These are phyloP conservation scores for Himalopsyche phryganea DNA, from an alignment of 1,140 invertebrate species.

Conservation along the genomic window DNA sequence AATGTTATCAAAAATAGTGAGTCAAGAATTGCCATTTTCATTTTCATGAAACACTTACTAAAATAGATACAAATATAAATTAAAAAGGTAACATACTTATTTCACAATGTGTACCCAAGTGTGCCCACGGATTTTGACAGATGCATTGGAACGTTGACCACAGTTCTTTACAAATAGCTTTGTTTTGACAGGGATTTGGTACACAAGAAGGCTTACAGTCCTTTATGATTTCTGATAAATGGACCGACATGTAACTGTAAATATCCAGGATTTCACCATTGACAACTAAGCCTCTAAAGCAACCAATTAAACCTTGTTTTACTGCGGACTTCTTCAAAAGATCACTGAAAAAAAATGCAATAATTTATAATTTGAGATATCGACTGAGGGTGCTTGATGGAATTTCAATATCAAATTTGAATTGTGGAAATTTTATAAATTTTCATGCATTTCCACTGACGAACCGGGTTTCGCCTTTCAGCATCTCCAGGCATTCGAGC, in stretches of 20 bases:
- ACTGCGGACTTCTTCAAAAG: conserved; percentile 76
- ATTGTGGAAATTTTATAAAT: too few species aligned
- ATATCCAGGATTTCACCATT: conserved; percentile 89
- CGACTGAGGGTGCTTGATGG: too few species aligned
- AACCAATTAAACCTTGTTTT: conserved; percentile 85
- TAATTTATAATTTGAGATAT: too few species aligned
- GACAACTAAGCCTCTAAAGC: conserved; percentile 86
- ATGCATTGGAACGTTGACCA: conserved; percentile 91
- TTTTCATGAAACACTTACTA: too few species aligned
- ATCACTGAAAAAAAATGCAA: conserved; percentile 62
- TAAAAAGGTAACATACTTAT: conserved; percentile 63
- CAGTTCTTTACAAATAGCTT: conserved; percentile 82
- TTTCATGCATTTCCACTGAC: too few species aligned
- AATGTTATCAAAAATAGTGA: too few species aligned
- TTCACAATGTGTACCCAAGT: conserved; percentile 84
- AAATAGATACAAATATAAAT: too few species aligned
- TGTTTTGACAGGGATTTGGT: conserved; percentile 89
- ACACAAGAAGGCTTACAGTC: conserved; percentile 92
- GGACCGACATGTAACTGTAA: conserved; percentile 90
- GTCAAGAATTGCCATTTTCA: too few species aligned
- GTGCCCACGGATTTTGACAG: conserved; percentile 86
- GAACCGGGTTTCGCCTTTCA: too few species aligned
- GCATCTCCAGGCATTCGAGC: too few species aligned
- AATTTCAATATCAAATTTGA: too few species aligned
- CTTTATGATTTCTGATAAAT: conserved; percentile 84